Evolutionary conservation across 1,140 invertebrate species (phyloP).

Genomic region (Aphelenchoides fujianensis): DNA sequence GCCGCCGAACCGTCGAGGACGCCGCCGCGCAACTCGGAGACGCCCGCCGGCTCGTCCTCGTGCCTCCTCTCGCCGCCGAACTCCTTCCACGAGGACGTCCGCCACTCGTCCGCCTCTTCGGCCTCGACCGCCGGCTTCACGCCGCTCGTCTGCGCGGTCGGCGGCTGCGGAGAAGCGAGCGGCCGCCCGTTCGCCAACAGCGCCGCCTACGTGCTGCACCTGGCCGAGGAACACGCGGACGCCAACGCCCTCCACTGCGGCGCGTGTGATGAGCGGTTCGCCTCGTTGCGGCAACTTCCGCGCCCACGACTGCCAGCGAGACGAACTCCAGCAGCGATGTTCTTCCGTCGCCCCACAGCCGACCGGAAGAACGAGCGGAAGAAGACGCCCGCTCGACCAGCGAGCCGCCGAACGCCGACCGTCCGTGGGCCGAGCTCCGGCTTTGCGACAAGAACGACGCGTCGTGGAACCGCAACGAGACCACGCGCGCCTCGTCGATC

Average conservation of each 20-base stretch:
- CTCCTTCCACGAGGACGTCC: constrained; percentile 9
- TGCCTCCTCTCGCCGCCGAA: constrained; percentile 20
- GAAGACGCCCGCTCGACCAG: neutral
- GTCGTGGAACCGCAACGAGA: neutral
- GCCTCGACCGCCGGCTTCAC: neutral
- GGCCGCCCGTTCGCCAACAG: neutral
- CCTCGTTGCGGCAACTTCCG: neutral
- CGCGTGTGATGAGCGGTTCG: neutral
- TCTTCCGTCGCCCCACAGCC: neutral
- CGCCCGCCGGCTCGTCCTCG: neutral
- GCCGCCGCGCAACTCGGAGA: neutral
- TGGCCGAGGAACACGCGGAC: neutral
- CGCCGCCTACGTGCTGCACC: constrained; percentile 9
- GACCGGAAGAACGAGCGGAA: neutral
- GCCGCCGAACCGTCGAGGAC: neutral
- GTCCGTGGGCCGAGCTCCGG: constrained; percentile 4
- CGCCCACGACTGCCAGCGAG: constrained; percentile 5
- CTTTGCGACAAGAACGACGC: neutral
- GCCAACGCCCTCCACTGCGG: neutral
- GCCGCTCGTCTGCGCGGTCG: neutral
- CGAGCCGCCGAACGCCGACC: neutral
- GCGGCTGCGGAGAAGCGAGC: neutral
- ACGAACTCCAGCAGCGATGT: constrained; percentile 2
- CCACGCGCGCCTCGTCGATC: neutral
- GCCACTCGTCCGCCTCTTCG: constrained; percentile 4